These are phyloP conservation scores for Merops nubicus DNA, from an alignment of 2,113 vertebrate genomes.

Conservation along the genomic window DNA sequence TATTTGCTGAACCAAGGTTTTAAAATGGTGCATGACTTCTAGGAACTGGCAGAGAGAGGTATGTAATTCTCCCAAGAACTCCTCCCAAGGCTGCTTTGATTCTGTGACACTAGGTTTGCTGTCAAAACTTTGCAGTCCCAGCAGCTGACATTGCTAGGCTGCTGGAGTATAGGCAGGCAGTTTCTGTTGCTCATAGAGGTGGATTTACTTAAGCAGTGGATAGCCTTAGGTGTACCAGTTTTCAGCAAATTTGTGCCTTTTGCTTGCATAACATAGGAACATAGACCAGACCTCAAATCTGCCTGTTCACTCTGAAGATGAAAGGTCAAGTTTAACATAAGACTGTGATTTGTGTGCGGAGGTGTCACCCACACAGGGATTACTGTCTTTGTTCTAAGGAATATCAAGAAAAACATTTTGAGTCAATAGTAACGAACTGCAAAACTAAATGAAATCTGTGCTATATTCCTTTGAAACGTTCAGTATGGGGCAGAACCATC, in stretches of 20 bases:
- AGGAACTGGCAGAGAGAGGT: not conserved
- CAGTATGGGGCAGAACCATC: not conserved
- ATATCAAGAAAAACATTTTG: not conserved
- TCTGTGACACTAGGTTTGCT: not conserved
- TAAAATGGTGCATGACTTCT: not conserved
- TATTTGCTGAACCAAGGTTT: not conserved
- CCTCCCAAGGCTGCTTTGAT: not conserved
- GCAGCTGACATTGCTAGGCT: not conserved
- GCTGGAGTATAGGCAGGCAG: not conserved
- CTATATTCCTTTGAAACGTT: not conserved
- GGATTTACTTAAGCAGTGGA: not conserved
- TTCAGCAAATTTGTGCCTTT: not conserved
- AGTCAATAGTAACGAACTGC: not conserved
- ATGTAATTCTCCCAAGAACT: not conserved
- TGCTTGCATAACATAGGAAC: not conserved
- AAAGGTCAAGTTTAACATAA: not conserved
- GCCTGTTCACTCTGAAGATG: not conserved
- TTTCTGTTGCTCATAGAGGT: not conserved
- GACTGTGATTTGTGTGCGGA: not conserved
- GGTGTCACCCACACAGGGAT: not conserved
- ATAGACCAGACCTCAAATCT: not conserved
- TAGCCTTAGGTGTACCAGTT: not conserved
- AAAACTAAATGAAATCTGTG: not conserved
- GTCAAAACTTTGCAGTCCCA: not conserved
- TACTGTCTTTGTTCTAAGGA: not conserved